phyloP scores from a whole-genome alignment of 2,797 vertebrate genomes.

The Rallus crepitans region DNA sequence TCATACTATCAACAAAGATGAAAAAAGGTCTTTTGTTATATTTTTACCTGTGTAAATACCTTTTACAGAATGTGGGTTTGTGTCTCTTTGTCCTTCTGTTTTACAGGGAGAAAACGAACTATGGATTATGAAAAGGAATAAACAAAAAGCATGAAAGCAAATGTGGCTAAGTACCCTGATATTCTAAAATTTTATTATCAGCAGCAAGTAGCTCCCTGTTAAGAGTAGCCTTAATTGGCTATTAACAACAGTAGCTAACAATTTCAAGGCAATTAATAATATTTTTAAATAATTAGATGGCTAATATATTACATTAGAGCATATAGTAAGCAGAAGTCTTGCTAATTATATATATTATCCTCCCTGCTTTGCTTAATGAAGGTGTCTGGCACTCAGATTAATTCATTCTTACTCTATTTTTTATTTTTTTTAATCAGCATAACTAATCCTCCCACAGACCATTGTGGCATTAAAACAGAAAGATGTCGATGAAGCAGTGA shows the following conservation, averaged over 20 bases:
- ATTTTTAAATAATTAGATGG: constrained; percentile 44
- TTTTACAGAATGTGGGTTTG: background rate
- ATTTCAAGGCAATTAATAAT: constrained; percentile 61
- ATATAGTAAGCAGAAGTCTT: constrained; percentile 34
- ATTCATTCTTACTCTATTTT: constrained; percentile 24
- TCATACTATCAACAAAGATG: background rate
- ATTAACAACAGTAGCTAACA: constrained; percentile 40
- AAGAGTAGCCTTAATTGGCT: constrained; percentile 31
- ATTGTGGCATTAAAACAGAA: constrained; percentile 10
- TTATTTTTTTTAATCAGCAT: constrained; percentile 20
- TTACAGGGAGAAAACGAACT: background rate
- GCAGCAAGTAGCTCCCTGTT: constrained; percentile 25
- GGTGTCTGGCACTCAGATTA: constrained; percentile 43
- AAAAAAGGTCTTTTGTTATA: background rate
- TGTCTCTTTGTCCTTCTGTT: background rate
- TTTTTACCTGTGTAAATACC: background rate
- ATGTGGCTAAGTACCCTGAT: background rate
- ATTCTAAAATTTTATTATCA: constrained; percentile 30
- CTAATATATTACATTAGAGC: constrained; percentile 22
- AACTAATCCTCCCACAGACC: constrained; percentile 25
- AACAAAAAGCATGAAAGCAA: constrained; percentile 4
- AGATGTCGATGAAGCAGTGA: background rate
- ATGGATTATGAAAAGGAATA: background rate
- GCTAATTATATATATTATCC: constrained; percentile 58
- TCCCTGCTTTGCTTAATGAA: constrained; percentile 51